Base-by-base conservation (phyloP, 2,797 vertebrate genomes). In the Potorous gilbertii region DNA sequence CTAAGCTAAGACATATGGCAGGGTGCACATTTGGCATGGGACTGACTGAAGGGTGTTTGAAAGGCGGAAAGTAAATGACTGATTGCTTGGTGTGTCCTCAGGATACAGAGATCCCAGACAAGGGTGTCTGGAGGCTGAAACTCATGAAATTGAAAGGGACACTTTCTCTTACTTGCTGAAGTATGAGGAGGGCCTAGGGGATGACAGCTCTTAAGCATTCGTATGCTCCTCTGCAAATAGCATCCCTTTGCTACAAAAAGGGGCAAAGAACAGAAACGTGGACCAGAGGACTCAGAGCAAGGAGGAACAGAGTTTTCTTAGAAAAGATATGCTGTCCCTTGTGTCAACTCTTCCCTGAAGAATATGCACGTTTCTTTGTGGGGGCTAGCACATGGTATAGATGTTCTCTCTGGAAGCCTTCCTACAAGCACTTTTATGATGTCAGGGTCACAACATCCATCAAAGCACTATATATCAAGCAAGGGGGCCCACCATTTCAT, bases 191-290 rank as follows among this genome's bases (percentile, higher is more conserved):
- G 95, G 57, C 91, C 98, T 99, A 57, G 98, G 90, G 27, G 97
- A 97, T 13, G 98, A 98, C 0, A 95, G 29, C 62, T 98, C 99
- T 0, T 98, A 97, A 54, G 98, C 96, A 96, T 99, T 99, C 95
- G 99, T 96, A 0, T 99, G 99, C 94, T 99, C 99, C 98, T 99
- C 99, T 97, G 99, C 96, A 11, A 99, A 99, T 89, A 99, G 97
- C 56, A 99, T 91, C 92, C 97, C 98, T 98, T 97, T 98, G 94
- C 98, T 99, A 50, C 55, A 94, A 40, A 91, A 3, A 89, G 94
- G 94, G 31, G 96, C n/a, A 95, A 2, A 95, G 31, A 95, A 0
- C 16, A 97, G 93, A 97, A 95, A 40, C 55, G 92, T 95, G 54
- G 57, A 94, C 96, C n/a, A 96, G 91, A 95, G 96, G 93, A 92